Conservation (phyloP, 2,888 invertebrate genomes). For the Boloria selene region DNA sequence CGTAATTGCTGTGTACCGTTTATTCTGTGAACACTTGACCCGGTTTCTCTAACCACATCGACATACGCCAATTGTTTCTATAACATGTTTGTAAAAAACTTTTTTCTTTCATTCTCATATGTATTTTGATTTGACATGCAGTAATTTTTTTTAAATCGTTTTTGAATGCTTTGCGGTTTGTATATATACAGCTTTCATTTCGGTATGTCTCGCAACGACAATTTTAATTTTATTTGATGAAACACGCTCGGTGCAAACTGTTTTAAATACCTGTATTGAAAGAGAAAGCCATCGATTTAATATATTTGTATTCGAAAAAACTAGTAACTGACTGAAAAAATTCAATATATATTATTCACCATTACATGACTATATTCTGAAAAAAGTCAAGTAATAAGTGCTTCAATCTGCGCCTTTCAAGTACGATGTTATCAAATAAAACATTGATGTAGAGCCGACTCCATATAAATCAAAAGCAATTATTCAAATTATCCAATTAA, state of each 20-base stretch:
- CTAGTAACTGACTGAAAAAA: not conserved
- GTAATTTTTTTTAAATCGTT: constrained; percentile 10
- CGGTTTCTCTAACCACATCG: constrained; percentile 52
- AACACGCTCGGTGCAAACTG: constrained; percentile 16
- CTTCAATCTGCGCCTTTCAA: not conserved
- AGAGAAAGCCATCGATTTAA: constrained; percentile 8
- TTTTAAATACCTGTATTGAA: constrained; percentile 17
- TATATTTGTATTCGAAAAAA: constrained; percentile 6
- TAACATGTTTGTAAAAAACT: constrained; percentile 29
- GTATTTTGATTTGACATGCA: constrained; percentile 8
- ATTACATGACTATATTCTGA: too few relatives aligned
- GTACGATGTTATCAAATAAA: constrained; percentile 2
- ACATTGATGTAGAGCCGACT: not conserved
- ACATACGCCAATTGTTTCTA: constrained; percentile 43
- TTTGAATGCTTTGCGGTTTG: constrained; percentile 16
- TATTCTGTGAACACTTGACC: constrained; percentile 53
- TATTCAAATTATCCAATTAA: constrained; percentile 57
- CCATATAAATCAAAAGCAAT: constrained; percentile 45
- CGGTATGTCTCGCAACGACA: constrained; percentile 19
- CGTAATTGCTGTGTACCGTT: constrained; percentile 59
- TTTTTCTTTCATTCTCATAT: constrained; percentile 13
- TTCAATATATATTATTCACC: too few relatives aligned
- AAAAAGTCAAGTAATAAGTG: not conserved
- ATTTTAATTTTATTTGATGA: constrained; percentile 18
- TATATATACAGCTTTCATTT: constrained; percentile 13